Evolutionary conservation across 2,888 invertebrate genomes (phyloP).

Genomic region (Dryococelus australis): DNA sequence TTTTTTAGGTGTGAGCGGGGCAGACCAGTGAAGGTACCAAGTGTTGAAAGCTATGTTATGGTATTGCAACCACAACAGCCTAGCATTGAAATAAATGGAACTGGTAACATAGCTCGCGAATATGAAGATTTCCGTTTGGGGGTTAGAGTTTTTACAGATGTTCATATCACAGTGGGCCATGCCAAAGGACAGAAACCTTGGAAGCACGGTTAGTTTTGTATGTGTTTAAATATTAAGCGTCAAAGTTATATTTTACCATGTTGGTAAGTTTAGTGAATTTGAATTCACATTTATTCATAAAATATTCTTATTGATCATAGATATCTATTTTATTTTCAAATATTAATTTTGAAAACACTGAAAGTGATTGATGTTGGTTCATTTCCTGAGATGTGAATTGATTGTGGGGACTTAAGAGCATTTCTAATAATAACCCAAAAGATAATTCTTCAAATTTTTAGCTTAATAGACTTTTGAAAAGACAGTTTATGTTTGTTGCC

Average conservation of each 20-base stretch:
- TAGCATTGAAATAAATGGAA: conserved; percentile 82
- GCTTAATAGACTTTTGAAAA: too few species aligned
- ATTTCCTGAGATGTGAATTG: too few species aligned
- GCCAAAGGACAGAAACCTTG: conserved; percentile 52
- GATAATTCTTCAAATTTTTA: too few species aligned
- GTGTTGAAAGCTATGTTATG: conserved; percentile 85
- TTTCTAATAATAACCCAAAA: too few species aligned
- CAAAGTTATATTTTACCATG: background rate
- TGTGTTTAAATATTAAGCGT: background rate
- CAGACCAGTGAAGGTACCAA: conserved; percentile 74
- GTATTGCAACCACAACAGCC: conserved; percentile 87
- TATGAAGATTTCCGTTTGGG: conserved; percentile 87
- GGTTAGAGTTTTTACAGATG: conserved; percentile 86
- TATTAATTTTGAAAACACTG: too few species aligned
- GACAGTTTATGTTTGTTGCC: too few species aligned
- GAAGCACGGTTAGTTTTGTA: conserved; percentile 52
- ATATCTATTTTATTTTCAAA: too few species aligned
- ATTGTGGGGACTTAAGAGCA: too few species aligned
- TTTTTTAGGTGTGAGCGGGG: conserved; percentile 74
- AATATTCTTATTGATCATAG: background rate
- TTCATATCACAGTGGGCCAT: conserved; percentile 72
- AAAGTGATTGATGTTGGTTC: too few species aligned
- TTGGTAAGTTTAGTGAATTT: too few species aligned
- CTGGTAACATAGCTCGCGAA: conserved; percentile 81
- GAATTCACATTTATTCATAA: background rate